A percentile compares a stretch with the other conserved stretches of the same genome.
Evolutionary conservation across 2,797 vertebrate genomes (phyloP).

Genomic region (Anniella stebbinsi): DNA sequence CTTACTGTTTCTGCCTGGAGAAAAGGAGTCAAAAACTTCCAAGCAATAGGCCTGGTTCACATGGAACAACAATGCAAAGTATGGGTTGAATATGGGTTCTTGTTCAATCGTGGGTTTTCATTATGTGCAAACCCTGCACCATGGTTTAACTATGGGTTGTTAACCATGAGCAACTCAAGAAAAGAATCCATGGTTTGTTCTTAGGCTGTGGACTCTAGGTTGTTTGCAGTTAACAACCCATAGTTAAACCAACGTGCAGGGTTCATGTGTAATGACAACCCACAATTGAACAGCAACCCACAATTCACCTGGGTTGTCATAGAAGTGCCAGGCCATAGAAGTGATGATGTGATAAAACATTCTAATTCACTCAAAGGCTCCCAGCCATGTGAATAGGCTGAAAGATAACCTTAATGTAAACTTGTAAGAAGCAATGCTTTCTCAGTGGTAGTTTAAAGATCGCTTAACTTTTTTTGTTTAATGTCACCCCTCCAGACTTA

Average conservation of each 20-base stretch:
- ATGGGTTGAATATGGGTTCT: too few species aligned
- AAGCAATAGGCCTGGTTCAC: background rate
- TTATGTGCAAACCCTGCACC: too few species aligned
- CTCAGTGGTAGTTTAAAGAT: too few species aligned
- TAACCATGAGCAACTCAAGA: background rate
- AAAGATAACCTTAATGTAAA: background rate
- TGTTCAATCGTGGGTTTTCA: too few species aligned
- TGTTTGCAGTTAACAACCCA: too few species aligned
- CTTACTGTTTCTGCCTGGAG: background rate
- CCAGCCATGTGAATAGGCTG: background rate
- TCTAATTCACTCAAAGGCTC: background rate
- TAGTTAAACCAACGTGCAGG: too few species aligned
- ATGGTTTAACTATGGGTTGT: background rate
- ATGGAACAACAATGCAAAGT: too few species aligned
- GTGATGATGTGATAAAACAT: background rate
- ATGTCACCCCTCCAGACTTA: background rate
- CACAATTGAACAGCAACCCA: too few species aligned
- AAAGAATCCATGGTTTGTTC: too few species aligned
- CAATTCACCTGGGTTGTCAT: too few species aligned
- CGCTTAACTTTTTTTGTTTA: background rate
- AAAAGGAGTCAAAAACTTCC: background rate
- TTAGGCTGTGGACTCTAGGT: too few species aligned
- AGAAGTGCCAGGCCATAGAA: background rate
- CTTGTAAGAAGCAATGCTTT: background rate
- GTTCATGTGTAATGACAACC: too few species aligned